Base-by-base conservation (phyloP, 2,888 invertebrate genomes). In the Aelia acuminata region DNA sequence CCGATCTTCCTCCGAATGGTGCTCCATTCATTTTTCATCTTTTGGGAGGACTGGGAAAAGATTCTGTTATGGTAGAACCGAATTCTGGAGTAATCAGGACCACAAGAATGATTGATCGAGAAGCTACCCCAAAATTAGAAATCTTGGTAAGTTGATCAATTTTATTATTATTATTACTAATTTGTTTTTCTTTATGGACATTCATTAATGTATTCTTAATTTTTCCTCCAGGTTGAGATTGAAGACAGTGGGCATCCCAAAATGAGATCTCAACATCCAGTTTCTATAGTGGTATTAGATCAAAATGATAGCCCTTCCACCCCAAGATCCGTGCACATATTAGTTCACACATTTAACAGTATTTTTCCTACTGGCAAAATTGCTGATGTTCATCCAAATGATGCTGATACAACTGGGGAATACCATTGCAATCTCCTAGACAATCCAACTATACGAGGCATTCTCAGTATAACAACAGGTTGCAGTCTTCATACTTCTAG, bases 281-380 rank as follows among this genome's bases (percentile, higher is more conserved):
- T 98, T 87, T 94, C 94, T 43, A 94, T 98, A 26, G 94, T 95
- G 89, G 95, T 98, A 5, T 92, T 96, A 26, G 98, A 98, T 92
- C 95, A 96, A 92, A 98, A 98, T 92, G 98, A 98, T 91, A 97
- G 96, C 92, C 97, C 98, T 26, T 98, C 97, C 0, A 95, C 95
- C 3, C 94, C 97, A 35, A 94, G 98, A 91, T 96, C 96, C 18
- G 96, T 96, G 0, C 96, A 96, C 91, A 94, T 97, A 35, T 93
- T 96, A 86, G 95, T 97, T 3, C 95, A 96, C 91, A 94, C 96
- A 0, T 96, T 96, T 91, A 96, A 97, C 91, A 95, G 95, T 88
- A 94, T 94, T 89, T 94, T 96, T 91, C 96, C 97, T 0, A 92
- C 94, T 39, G 96, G 96, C n/a, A 96, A 96, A 92, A 96, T 99